These are phyloP conservation scores for Bettongia penicillata DNA, from an alignment of 2,113 vertebrate genomes.

Conservation along the genomic window DNA sequence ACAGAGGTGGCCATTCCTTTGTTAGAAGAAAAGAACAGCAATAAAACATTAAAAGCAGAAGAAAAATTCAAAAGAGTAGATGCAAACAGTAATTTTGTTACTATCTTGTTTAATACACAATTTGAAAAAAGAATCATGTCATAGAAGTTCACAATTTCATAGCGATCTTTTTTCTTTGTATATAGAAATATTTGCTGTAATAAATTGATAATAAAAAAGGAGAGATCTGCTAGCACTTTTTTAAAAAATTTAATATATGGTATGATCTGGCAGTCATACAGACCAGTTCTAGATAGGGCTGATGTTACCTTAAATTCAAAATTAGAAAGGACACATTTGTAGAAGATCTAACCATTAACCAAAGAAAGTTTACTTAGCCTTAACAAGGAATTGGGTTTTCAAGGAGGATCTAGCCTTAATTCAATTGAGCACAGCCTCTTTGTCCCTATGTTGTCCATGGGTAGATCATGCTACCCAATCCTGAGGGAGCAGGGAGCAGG, in stretches of 20 bases:
- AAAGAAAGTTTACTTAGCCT: background rate
- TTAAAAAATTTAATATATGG: background rate
- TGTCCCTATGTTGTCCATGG: too few species aligned
- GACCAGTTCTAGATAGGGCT: background rate
- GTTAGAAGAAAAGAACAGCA: background rate
- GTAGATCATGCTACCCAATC: background rate
- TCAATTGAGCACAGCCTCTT: too few species aligned
- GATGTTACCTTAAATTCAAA: background rate
- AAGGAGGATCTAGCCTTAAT: too few species aligned
- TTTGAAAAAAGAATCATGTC: background rate
- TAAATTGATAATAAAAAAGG: background rate
- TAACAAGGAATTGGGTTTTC: too few species aligned
- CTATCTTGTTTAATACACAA: background rate
- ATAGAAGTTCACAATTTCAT: background rate
- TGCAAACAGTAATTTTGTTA: background rate
- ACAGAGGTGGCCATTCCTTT: background rate
- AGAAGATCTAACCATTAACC: background rate
- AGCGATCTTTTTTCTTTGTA: background rate
- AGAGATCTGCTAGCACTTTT: background rate
- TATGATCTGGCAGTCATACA: background rate
- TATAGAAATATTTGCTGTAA: background rate
- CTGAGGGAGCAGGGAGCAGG: background rate
- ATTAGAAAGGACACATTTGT: background rate
- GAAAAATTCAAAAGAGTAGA: background rate
- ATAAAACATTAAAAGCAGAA: background rate